These are phyloP conservation scores for Dasypolia templi DNA, from an alignment of 2,888 invertebrate species.

Conservation along the genomic window DNA sequence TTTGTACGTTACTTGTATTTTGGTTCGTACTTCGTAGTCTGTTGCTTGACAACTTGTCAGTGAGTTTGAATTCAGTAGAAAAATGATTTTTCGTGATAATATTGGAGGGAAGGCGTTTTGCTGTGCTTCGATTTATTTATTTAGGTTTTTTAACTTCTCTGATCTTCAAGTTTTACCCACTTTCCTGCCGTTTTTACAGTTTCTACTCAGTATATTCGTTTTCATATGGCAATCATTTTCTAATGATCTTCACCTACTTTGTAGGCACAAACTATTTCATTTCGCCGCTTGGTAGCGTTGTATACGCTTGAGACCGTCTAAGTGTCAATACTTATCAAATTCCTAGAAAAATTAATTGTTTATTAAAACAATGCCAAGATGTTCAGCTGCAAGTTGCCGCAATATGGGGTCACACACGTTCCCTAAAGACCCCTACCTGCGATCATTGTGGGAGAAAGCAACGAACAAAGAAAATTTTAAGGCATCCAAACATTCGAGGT, in stretches of 20 bases:
- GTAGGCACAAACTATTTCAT: constrained; percentile 11
- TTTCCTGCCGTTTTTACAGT: not conserved
- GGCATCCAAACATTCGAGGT: constrained; percentile 56
- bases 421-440: constrained; percentile 48
- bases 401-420: constrained; percentile 58
- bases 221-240: constrained; percentile 32
- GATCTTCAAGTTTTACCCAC: not conserved
- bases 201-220: not conserved
- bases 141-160: not conserved
- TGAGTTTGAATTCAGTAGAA: not conserved
- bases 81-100: not conserved
- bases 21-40: too few relatives aligned
- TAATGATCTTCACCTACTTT: constrained; percentile 18
- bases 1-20: too few relatives aligned
- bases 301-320: constrained; percentile 50
- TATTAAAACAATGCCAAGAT: constrained; percentile 50
- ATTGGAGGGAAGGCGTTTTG: not conserved
- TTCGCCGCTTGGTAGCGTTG: constrained; percentile 50
- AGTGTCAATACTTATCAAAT: constrained; percentile 35
- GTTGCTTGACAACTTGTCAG: not conserved
- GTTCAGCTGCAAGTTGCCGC: constrained; percentile 51
- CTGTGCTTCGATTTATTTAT: not conserved
- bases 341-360: not conserved
- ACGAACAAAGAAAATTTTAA: constrained; percentile 49
- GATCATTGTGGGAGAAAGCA: constrained; percentile 52